These are phyloP conservation scores for Ptyas mucosa DNA, from an alignment of 2,113 vertebrate species.

Conservation along the genomic window DNA sequence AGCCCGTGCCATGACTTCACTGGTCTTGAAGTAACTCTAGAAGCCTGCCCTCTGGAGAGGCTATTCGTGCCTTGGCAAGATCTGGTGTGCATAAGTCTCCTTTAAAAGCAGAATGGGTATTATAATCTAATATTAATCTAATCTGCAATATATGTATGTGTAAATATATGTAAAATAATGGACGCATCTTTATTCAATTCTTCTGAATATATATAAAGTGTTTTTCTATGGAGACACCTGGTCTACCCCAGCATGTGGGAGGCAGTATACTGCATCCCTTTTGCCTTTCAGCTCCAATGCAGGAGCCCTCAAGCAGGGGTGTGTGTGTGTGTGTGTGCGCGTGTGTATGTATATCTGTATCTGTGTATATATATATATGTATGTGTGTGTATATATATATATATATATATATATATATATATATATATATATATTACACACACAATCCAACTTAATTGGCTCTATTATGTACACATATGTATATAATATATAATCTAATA, in stretches of 20 bases:
- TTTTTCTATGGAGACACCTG: too few relatives aligned
- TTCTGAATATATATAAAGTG: too few relatives aligned
- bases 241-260: too few relatives aligned
- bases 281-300: too few relatives aligned
- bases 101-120: constrained; percentile 24
- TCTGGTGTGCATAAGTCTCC: constrained; percentile 28
- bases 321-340: too few relatives aligned
- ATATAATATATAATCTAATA: neutral
- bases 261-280: too few relatives aligned
- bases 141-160: neutral
- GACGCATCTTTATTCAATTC: neutral
- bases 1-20: neutral
- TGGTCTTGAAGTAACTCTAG: constrained; percentile 33
- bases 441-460: too few relatives aligned
- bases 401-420: too few relatives aligned
- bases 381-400: too few relatives aligned
- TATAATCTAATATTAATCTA: neutral
- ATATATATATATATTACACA: neutral
- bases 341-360: too few relatives aligned
- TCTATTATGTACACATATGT: neutral
- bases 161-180: neutral
- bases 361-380: too few relatives aligned
- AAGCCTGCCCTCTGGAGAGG: constrained; percentile 16
- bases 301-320: too few relatives aligned
- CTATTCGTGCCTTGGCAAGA: constrained; percentile 64